A percentile compares a stretch with the other conserved stretches of the same genome.
Evolutionary conservation across 1,140 invertebrate genomes (phyloP).

Genomic region (Ladona fulva): DNA sequence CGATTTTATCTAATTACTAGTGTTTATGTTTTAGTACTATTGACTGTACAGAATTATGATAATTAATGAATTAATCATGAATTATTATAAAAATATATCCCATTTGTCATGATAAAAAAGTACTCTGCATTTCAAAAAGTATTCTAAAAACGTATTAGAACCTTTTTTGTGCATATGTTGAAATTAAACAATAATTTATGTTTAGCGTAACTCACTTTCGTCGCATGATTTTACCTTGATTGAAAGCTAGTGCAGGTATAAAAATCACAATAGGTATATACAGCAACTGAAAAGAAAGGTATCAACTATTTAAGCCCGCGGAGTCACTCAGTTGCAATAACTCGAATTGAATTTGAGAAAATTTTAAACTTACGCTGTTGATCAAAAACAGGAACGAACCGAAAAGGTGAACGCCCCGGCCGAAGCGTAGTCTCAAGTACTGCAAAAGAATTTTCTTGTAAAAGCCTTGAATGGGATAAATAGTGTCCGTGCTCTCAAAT

Average conservation of each 20-base stretch:
- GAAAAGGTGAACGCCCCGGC: constrained; percentile 46
- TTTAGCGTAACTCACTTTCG: too few relatives aligned
- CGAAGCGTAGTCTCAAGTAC: constrained; percentile 61
- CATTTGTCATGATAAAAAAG: too few relatives aligned
- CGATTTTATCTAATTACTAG: too few relatives aligned
- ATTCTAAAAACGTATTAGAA: too few relatives aligned
- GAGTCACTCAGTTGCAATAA: too few relatives aligned
- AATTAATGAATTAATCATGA: too few relatives aligned
- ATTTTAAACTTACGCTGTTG: constrained; percentile 38
- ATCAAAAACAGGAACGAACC: constrained; percentile 56
- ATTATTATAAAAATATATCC: too few relatives aligned
- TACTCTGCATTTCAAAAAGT: too few relatives aligned
- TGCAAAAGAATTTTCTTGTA: constrained; percentile 31
- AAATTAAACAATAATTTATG: too few relatives aligned
- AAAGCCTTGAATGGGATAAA: background rate
- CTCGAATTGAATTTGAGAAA: background rate
- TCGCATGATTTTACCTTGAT: constrained; percentile 34
- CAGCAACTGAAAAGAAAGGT: constrained; percentile 30
- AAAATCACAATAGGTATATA: constrained; percentile 47
- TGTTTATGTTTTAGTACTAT: too few relatives aligned
- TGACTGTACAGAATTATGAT: too few relatives aligned
- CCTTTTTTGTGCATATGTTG: too few relatives aligned
- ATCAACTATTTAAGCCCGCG: background rate
- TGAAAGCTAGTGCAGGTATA: constrained; percentile 43
- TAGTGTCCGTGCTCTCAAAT: background rate